Base-by-base conservation (phyloP, 2,113 vertebrate genomes). In the Mastomys natalensis region DNA sequence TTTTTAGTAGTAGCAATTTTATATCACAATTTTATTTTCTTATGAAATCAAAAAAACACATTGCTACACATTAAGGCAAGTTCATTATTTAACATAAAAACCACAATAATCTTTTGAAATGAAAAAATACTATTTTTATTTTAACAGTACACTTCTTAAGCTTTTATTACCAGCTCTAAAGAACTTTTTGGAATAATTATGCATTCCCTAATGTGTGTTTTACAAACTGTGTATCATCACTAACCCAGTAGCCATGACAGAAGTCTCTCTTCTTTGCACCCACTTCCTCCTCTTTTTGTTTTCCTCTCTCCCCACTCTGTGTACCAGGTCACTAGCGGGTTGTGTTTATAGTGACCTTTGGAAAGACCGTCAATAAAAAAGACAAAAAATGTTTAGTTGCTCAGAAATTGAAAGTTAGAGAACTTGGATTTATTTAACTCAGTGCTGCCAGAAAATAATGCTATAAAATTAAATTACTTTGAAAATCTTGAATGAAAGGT, bases 1-100 rank as follows among this genome's bases (percentile, higher is more conserved):
- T 98, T 95, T 78, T 80, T 95, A 97, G 87, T 97, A 95, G 95
- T 96, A 93, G 80, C 97, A 95, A 24, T 97, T 97, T 21, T 98
- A 90, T 98, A 98, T 97, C 17, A 97, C 55, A 97, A 74, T 98
- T 97, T 51, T 94, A 77, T 97, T 98, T 98, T 96, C 93, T 97
- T 97, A 97, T 43, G 40, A 96, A 97, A 84, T 68, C 43, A 89
- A 95, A 96, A 43, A 97, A 84, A 66, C 96, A 80, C 95, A 76
- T 93, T 96, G 77, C 73, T 89, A 26, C 82, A 89, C 88, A 77
- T 43, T 94, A 88, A 93, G 95, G 21, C 90, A 82, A 72, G 60
- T 92, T 97, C 87, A 95, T 87, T 86, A 92, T 95, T 97, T 96
- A 95, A 98, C 95, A 86, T 97, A 88, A 94, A 81, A 96, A 82